These are phyloP conservation scores for Catharus bicknelli DNA, from an alignment of 2,113 vertebrate genomes.

Conservation along the genomic window DNA sequence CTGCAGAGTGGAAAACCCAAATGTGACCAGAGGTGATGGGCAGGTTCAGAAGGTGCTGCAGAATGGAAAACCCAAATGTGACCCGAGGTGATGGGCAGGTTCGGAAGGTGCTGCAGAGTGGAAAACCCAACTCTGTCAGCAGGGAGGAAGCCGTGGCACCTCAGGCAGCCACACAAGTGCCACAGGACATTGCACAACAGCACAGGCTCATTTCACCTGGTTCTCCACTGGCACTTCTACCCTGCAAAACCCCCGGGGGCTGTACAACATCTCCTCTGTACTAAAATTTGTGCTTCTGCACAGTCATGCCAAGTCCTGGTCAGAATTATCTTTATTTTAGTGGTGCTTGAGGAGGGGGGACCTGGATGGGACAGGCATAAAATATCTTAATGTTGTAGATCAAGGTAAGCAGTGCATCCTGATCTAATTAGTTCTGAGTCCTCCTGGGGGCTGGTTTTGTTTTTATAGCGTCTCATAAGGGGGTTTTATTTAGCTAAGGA, in stretches of 20 bases:
- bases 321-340: background rate
- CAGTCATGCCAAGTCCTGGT: background rate
- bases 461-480: background rate
- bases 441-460: background rate
- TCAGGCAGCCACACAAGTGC: background rate
- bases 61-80: background rate
- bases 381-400: background rate
- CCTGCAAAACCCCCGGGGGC: background rate
- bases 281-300: background rate
- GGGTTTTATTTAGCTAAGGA: slow-evolving; percentile 34
- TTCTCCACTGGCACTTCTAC: background rate
- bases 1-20: background rate
- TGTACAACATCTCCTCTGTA: background rate
- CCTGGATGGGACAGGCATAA: background rate
- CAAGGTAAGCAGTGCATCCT: background rate
- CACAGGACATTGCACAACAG: background rate
- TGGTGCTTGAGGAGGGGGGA: background rate
- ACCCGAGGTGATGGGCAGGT: no score
- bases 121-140: background rate
- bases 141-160: background rate
- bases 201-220: background rate
- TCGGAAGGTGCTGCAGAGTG: background rate
- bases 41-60: no score
- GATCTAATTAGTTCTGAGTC: slow-evolving; percentile 17
- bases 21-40: background rate